These are phyloP conservation scores for Perithous albicinctus DNA, from an alignment of 2,888 invertebrate species.

Conservation along the genomic window DNA sequence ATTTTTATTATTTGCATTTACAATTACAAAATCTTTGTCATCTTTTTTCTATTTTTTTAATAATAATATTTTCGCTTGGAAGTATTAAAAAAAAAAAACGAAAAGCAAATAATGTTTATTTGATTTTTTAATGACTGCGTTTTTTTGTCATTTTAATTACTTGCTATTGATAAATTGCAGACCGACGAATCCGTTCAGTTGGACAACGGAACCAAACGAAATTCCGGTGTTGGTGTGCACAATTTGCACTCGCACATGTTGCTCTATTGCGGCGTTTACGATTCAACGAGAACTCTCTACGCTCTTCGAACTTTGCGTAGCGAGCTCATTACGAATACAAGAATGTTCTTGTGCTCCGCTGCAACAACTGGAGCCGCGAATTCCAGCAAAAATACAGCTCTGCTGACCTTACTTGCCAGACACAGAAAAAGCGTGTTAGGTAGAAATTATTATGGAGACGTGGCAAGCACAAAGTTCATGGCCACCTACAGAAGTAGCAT, in stretches of 20 bases:
- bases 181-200: conserved; percentile 78
- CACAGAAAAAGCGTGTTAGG: conserved; percentile 93
- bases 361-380: conserved; percentile 90
- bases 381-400: conserved; percentile 85
- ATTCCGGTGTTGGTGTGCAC: conserved; percentile 86
- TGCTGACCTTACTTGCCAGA: conserved; percentile 89
- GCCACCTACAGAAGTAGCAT: conserved; percentile 91
- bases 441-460: conserved; percentile 88
- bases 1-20: too few species aligned
- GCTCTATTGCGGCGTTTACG: conserved; percentile 92
- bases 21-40: too few species aligned
- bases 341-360: conserved; percentile 90
- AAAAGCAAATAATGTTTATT: too few species aligned
- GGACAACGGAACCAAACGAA: conserved; percentile 77
- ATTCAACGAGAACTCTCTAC: conserved; percentile 90
- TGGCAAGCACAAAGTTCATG: conserved; percentile 88
- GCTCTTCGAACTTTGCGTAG: conserved; percentile 91
- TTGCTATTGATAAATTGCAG: too few species aligned
- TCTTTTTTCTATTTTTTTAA: too few species aligned
- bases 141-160: too few species aligned
- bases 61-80: too few species aligned
- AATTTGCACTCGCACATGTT: conserved; percentile 94
- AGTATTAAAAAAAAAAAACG: too few species aligned
- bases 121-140: too few species aligned
- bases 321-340: conserved; percentile 89